These are phyloP conservation scores for Battus philenor DNA, from an alignment of 1,140 invertebrate species.

Conservation along the genomic window DNA sequence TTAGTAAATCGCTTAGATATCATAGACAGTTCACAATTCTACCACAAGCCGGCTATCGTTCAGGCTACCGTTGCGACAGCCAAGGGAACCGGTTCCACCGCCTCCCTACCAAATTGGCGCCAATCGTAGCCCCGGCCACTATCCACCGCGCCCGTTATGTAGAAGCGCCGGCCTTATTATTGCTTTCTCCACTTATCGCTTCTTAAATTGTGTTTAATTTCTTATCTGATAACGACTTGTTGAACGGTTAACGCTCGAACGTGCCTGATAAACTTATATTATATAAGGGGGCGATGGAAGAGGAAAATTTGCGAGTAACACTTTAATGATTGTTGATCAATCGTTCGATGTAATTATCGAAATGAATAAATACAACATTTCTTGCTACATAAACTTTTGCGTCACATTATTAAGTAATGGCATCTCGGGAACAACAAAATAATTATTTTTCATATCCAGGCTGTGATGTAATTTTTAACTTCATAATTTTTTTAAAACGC, in stretches of 20 bases:
- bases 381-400: too few species aligned
- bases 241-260: conserved; percentile 1
- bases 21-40: conserved; percentile 51
- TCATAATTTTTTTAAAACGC: too few species aligned
- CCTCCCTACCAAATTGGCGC: conserved; percentile 43
- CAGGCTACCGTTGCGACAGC: conserved; percentile 62
- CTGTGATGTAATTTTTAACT: too few species aligned
- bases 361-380: too few species aligned
- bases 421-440: too few species aligned
- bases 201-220: conserved; percentile 38
- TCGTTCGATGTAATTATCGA: too few species aligned
- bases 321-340: too few species aligned
- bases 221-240: conserved; percentile 21
- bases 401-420: too few species aligned
- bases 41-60: conserved; percentile 53
- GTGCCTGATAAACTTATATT: conserved; percentile 10
- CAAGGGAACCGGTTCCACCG: conserved; percentile 48
- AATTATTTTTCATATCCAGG: too few species aligned
- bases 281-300: too few species aligned
- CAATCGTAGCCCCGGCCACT: conserved; percentile 37
- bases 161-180: conserved; percentile 10
- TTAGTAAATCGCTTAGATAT: conserved; percentile 19
- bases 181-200: conserved; percentile 48
- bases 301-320: too few species aligned
- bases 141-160: conserved; percentile 8